Conservation (phyloP, 2,888 invertebrate genomes). For the Synergus gifuensis region DNA sequence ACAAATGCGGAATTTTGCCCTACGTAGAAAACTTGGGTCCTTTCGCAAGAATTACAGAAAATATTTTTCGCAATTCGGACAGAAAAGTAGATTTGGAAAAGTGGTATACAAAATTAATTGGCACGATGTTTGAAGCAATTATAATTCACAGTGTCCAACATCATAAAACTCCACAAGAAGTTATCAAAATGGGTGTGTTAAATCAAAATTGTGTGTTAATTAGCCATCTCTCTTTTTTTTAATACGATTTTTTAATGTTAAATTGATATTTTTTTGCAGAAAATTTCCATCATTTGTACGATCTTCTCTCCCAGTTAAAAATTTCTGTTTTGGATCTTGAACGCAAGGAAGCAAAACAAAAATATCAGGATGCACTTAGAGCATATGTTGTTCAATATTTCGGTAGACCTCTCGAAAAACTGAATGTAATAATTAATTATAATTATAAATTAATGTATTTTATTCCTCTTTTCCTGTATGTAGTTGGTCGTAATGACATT, state of each 20-base stretch:
- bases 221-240: not conserved
- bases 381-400: constrained; percentile 97
- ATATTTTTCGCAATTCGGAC: constrained; percentile 91
- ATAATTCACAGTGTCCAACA: constrained; percentile 88
- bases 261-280: constrained; percentile 79
- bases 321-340: constrained; percentile 91
- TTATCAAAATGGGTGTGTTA: constrained; percentile 88
- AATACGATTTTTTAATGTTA: constrained; percentile 29
- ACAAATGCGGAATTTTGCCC: constrained; percentile 93
- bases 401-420: constrained; percentile 93
- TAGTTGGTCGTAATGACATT: no score
- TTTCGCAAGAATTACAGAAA: constrained; percentile 92
- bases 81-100: constrained; percentile 94
- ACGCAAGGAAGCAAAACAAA: constrained; percentile 93
- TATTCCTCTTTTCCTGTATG: not conserved
- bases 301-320: constrained; percentile 91
- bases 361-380: constrained; percentile 93
- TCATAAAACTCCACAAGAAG: constrained; percentile 94
- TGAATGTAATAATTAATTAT: constrained; percentile 83
- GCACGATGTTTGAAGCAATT: constrained; percentile 91
- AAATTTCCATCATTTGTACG: constrained; percentile 97
- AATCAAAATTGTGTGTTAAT: no score
- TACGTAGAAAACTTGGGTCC: constrained; percentile 94
- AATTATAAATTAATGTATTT: constrained; percentile 38
- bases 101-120: constrained; percentile 91